Base-by-base conservation (phyloP, 2,797 vertebrate species). In the Coccyzus lansbergi region DNA sequence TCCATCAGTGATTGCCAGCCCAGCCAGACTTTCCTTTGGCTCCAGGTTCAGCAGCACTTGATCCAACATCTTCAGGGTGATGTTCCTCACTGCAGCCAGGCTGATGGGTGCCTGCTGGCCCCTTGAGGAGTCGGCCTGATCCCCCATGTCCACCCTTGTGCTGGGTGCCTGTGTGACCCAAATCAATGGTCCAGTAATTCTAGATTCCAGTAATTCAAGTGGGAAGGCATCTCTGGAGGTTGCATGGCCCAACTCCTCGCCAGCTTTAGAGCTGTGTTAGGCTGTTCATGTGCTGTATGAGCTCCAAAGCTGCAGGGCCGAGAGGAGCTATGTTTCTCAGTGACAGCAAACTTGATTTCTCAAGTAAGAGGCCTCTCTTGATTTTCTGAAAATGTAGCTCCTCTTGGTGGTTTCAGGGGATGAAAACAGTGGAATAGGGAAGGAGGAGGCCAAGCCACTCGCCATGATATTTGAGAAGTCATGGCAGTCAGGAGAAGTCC, bases 71-170 rank as follows among this genome's bases (percentile, higher is more conserved):
- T 68, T 82, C 21, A 53, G 67, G 46, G 24, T 44, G 71, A 46
- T 33, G 67, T 56, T 77, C 62, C 38, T 74, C n/a, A 12, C 64
- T 56, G 59, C 72, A 67, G 55, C 72, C 52, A 53, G 69, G 22
- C 18, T 20, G 20, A 25, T 58, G 0, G 0, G 7, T 83, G 31
- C 38, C 64, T 76, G 8, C 31, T 1, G 0, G 44, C n/a, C 33
- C 64, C 48, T 3, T 33, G 21, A 65, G 36, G 56, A 71, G 38
- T 58, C 7, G 8, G 10, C 65, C n/a, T 44, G 4, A 33, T 49
- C 13, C 29, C 58, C 48, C 1, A 0, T 22, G 29, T 29, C 53
- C 22, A 9, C 51, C 38, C 36, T 46, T 26, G 18, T 67, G n/a
- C 65, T 74, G n/a, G 82, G 38, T n/a, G n/a, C n/a, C n/a, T n/a